phyloP scores from a whole-genome alignment of 2,113 vertebrate species.

The Tretioscincus oriximinensis region DNA sequence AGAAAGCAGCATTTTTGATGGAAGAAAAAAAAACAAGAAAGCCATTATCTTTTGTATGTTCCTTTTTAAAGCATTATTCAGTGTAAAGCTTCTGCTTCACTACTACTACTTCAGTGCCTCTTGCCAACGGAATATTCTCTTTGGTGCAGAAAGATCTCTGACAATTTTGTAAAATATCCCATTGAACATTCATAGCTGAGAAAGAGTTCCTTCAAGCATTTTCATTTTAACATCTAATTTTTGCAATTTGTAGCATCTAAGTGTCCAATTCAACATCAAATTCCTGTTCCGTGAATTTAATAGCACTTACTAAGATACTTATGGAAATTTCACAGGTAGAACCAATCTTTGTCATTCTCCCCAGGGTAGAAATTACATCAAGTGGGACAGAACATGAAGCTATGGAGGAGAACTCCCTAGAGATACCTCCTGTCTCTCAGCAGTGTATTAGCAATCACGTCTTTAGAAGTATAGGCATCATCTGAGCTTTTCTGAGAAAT shows the following conservation, averaged over 20 bases:
- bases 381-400: conserved; percentile 50
- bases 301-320: conserved; percentile 61
- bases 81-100: conserved; percentile 21
- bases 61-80: rapidly evolving
- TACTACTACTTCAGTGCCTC: conserved; percentile 9
- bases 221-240: conserved; percentile 55
- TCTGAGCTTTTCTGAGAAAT: not conserved
- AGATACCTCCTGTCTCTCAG: conserved; percentile 44
- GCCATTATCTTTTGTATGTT: not conserved
- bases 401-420: conserved; percentile 47
- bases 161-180: conserved; percentile 33
- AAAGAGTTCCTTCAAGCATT: conserved; percentile 51
- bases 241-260: conserved; percentile 38
- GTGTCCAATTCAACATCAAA: conserved; percentile 61
- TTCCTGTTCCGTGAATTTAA: conserved; percentile 61
- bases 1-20: rapidly evolving
- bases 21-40: conserved; percentile 2
- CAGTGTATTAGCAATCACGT: conserved; percentile 39
- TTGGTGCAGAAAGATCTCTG: conserved; percentile 40
- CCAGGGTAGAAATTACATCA: conserved; percentile 55
- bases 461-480: conserved; percentile 25
- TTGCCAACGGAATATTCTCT: conserved; percentile 47
- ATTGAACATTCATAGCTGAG: conserved; percentile 39
- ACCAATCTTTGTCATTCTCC: conserved; percentile 56
- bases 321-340: conserved; percentile 61